These are phyloP conservation scores for Papilio xuthus DNA, from an alignment of 1,140 invertebrate genomes.

Conservation along the genomic window DNA sequence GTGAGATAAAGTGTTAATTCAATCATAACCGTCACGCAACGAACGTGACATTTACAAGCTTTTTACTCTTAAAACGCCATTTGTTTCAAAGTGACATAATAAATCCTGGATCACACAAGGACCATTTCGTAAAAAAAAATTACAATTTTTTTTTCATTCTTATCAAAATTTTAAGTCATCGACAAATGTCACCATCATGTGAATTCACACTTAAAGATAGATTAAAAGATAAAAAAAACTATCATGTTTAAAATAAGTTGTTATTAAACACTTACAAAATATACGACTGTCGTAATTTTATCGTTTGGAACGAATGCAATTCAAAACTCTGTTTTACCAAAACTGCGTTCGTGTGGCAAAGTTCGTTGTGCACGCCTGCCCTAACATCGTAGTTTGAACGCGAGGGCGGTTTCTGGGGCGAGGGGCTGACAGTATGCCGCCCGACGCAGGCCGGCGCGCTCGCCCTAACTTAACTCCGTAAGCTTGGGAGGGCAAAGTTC, in stretches of 20 bases:
- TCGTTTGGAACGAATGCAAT: background rate
- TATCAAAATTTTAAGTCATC: too few relatives aligned
- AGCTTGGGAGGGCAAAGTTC: constrained; percentile 26
- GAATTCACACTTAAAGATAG: too few relatives aligned
- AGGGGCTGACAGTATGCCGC: constrained; percentile 65
- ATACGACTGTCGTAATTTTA: background rate
- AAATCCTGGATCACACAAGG: background rate
- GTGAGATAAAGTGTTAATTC: constrained; percentile 6
- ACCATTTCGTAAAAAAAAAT: background rate
- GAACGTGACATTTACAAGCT: constrained; percentile 32
- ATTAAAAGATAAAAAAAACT: background rate
- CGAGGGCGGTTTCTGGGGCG: constrained; percentile 51
- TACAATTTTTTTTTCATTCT: too few relatives aligned
- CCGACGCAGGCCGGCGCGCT: constrained; percentile 64
- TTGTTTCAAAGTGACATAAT: constrained; percentile 39
- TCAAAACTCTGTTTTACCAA: background rate
- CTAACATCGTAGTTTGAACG: constrained; percentile 54
- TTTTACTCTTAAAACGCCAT: constrained; percentile 30
- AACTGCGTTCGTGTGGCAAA: background rate
- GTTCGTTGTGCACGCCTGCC: background rate
- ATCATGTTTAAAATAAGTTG: background rate
- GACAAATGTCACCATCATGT: too few relatives aligned
- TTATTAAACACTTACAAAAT: background rate
- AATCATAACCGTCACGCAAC: constrained; percentile 6
- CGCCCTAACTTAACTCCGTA: constrained; percentile 11